These are phyloP conservation scores for Thecocarcelia acutangulata DNA, from an alignment of 2,888 invertebrate genomes.

Conservation along the genomic window DNA sequence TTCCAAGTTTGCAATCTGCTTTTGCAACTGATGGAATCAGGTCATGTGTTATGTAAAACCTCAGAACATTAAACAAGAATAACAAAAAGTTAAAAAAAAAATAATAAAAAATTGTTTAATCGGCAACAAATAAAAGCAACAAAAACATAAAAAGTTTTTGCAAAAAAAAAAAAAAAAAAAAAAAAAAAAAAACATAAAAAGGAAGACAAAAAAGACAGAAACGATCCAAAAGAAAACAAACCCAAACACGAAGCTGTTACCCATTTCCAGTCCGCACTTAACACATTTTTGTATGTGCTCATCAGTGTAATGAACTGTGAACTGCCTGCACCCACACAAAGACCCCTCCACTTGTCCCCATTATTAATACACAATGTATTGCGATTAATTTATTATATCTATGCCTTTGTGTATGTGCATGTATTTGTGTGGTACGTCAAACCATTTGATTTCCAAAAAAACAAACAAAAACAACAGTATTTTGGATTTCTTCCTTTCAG, in stretches of 20 bases:
- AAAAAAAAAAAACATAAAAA: conserved; percentile 1
- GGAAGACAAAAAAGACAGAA: too few species aligned
- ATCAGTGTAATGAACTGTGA: conserved; percentile 44
- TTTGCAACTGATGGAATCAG: conserved; percentile 44
- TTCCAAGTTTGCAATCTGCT: not conserved
- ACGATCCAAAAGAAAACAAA: conserved; percentile 21
- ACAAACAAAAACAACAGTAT: too few species aligned
- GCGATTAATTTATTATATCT: conserved; percentile 14
- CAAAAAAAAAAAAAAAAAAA: conserved; percentile 10
- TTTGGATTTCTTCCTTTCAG: too few species aligned
- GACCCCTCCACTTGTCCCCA: conserved; percentile 59
- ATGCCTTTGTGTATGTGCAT: not conserved
- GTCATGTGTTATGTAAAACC: conserved; percentile 56
- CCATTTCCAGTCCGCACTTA: conserved; percentile 59
- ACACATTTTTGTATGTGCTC: conserved; percentile 38
- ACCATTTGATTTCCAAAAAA: not conserved
- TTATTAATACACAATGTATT: conserved; percentile 30
- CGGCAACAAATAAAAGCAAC: conserved; percentile 73
- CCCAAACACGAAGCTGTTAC: conserved; percentile 36
- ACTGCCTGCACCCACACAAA: conserved; percentile 32
- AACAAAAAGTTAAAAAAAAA: conserved; percentile 51
- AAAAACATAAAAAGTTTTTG: conserved; percentile 16
- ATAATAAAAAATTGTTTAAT: conserved; percentile 75
- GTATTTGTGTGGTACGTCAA: not conserved
- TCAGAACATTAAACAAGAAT: conserved; percentile 50